These are phyloP conservation scores for Notoglanidium macrostoma DNA, from an alignment of 2,797 vertebrate species.

Conservation along the genomic window DNA sequence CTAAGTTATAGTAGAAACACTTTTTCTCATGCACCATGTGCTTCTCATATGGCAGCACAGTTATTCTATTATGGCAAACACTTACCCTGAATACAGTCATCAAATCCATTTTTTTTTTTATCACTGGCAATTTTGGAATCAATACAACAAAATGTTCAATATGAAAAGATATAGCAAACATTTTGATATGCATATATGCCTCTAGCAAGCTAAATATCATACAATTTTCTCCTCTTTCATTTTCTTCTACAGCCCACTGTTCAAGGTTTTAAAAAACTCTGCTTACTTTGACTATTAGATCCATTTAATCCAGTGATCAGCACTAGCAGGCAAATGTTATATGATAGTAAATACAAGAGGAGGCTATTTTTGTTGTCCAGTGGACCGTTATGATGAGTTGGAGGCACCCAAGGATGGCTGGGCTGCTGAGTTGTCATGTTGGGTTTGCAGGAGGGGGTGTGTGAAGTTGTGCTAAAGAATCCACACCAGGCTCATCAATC, in stretches of 20 bases:
- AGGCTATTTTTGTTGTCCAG: slow-evolving; percentile 51
- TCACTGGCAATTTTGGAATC: background rate
- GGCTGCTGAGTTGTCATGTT: slow-evolving; percentile 50
- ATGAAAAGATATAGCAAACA: background rate
- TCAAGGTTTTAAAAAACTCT: background rate
- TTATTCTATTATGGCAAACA: background rate
- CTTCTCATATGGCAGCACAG: slow-evolving; percentile 12
- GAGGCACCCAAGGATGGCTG: slow-evolving; percentile 20
- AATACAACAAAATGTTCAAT: background rate
- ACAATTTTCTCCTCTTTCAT: background rate
- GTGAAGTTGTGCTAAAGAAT: slow-evolving; percentile 43
- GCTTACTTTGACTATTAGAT: background rate
- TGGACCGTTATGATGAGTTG: slow-evolving; percentile 48
- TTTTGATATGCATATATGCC: background rate
- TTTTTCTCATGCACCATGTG: background rate
- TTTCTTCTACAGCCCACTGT: slow-evolving; percentile 3
- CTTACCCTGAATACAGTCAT: background rate
- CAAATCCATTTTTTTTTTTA: background rate
- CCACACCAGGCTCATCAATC: slow-evolving; percentile 55
- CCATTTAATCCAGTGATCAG: background rate
- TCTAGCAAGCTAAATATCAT: slow-evolving; percentile 1
- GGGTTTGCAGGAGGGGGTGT: slow-evolving; percentile 39
- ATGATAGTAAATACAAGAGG: slow-evolving; percentile 34
- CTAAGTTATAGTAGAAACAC: slow-evolving; percentile 6
- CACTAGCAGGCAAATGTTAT: slow-evolving; percentile 25